Percentiles rank a stretch among this genome's conserved stretches.
Evolutionary conservation across 2,113 vertebrate species (phyloP).

Genomic region (Oreochromis tanganicae): DNA sequence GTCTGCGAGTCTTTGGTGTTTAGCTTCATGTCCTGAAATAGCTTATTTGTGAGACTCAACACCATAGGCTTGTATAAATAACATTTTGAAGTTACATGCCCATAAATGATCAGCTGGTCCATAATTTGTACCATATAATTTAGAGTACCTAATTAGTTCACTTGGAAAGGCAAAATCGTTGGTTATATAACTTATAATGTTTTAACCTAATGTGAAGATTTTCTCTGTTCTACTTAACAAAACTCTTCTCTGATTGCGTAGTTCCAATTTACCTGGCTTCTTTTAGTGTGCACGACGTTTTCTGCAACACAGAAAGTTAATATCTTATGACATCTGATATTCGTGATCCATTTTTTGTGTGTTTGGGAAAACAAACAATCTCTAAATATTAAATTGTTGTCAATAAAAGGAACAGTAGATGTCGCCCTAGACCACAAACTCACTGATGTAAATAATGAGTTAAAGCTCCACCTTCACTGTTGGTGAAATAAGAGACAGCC

Average conservation of each 20-base stretch:
- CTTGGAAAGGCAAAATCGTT: not conserved
- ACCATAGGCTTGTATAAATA: not conserved
- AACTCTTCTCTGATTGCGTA: not conserved
- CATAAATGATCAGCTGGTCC: not conserved
- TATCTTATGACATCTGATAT: not conserved
- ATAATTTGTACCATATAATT: not conserved
- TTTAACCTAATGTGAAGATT: not conserved
- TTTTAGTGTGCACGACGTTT: not conserved
- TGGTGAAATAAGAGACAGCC: not conserved
- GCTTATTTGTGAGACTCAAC: not conserved
- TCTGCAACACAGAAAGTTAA: not conserved
- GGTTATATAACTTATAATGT: not conserved
- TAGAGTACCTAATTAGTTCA: not conserved
- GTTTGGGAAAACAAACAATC: not conserved
- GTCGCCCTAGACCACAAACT: slow-evolving; percentile 41
- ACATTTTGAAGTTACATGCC: not conserved
- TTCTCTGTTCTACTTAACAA: not conserved
- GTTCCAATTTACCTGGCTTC: not conserved
- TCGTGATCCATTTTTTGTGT: not conserved
- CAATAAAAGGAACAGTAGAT: slow-evolving; percentile 12
- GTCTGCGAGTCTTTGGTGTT: not conserved
- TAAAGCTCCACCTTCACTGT: slow-evolving; percentile 24
- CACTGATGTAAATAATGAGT: not conserved
- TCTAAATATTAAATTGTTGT: not conserved
- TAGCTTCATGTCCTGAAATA: not conserved